phyloP scores from a whole-genome alignment of 2,888 invertebrate species.

The Orthosia incerta region DNA sequence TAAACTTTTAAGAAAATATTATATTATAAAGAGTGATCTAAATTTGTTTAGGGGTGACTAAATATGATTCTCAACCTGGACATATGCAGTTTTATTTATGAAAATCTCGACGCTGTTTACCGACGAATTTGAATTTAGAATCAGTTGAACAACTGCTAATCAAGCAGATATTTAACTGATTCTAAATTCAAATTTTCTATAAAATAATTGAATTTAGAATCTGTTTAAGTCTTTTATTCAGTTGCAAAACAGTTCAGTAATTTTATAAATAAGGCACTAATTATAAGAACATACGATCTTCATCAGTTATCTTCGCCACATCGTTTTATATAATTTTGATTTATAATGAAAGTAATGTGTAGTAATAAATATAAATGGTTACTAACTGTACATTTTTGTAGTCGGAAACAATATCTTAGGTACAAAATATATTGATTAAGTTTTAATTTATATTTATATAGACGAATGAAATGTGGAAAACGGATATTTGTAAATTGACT shows the following conservation, averaged over 20 bases:
- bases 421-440: conserved; percentile 87
- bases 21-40: conserved; percentile 15
- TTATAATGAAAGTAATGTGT: conserved; percentile 56
- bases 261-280: neutral
- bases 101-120: too few relatives aligned
- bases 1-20: conserved; percentile 20
- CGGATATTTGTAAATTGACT: conserved; percentile 86
- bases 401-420: conserved; percentile 83
- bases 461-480: conserved; percentile 78
- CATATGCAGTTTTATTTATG: neutral
- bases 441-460: conserved; percentile 80
- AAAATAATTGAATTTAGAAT: too few relatives aligned
- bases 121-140: too few relatives aligned
- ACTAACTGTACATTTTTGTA: conserved; percentile 75
- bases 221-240: too few relatives aligned
- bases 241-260: too few relatives aligned
- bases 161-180: too few relatives aligned
- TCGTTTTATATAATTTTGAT: conserved; percentile 57
- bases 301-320: conserved; percentile 29
- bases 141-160: too few relatives aligned
- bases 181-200: too few relatives aligned
- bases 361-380: conserved; percentile 64
- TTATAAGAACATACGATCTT: conserved; percentile 26
- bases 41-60: conserved; percentile 35
- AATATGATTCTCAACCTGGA: conserved; percentile 25